Conservation (phyloP, 2,888 invertebrate genomes). For the Pseudolycoriella hygida region DNA sequence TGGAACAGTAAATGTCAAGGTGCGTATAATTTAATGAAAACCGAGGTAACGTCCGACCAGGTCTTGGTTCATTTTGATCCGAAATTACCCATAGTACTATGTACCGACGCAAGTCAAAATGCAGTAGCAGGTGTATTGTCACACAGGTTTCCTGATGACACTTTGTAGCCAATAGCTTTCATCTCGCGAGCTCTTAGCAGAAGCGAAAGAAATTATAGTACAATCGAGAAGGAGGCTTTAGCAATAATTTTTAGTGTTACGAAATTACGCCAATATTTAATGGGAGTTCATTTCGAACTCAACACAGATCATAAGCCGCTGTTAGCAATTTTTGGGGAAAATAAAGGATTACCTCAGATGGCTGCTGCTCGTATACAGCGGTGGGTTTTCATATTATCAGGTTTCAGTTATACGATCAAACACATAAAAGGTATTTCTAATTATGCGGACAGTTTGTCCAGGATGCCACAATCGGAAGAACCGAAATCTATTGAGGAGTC, state of each 20-base stretch:
- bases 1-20: not conserved
- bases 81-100: not conserved
- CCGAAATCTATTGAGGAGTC: not conserved
- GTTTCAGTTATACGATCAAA: too few species aligned
- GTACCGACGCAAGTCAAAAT: not conserved
- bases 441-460: too few species aligned
- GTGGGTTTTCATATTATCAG: too few species aligned
- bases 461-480: not conserved
- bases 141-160: not conserved
- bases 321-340: not conserved
- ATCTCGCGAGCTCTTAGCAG: not conserved
- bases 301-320: not conserved
- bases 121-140: not conserved
- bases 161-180: not conserved
- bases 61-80: not conserved
- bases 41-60: not conserved
- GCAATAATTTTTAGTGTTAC: too few species aligned
- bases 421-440: too few species aligned
- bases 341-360: not conserved
- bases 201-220: not conserved
- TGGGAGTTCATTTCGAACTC: not conserved
- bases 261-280: conserved; percentile 1
- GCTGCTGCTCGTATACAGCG: not conserved
- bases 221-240: too few species aligned
- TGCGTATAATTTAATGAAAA: not conserved